These are phyloP conservation scores for Strongylocentrotus purpuratus DNA, from an alignment of 35 echinoderm and acorn worm species.

Conservation along the genomic window DNA sequence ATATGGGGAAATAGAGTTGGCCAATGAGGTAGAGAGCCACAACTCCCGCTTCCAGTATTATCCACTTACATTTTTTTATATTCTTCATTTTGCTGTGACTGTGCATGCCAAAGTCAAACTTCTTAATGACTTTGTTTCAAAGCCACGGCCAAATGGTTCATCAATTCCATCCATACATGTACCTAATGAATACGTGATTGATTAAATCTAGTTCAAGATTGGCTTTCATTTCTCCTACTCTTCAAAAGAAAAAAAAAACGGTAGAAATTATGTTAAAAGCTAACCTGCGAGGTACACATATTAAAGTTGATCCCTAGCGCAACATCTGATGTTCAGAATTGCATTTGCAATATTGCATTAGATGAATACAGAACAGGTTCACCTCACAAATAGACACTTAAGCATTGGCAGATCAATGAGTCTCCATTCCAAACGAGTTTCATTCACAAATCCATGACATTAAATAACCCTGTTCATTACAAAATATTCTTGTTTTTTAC, in stretches of 20 bases:
- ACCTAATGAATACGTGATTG: not conserved
- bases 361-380: not conserved
- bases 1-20: not conserved
- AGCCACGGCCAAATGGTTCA: not conserved
- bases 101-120: not conserved
- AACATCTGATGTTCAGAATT: not conserved
- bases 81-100: not conserved
- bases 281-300: not conserved
- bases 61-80: not conserved
- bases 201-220: not conserved
- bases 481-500: not conserved
- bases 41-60: not conserved
- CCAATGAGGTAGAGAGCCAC: not conserved
- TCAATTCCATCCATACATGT: not conserved
- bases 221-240: not conserved
- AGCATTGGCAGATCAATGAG: not conserved
- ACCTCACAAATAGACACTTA: conserved; percentile 5
- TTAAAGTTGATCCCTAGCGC: not conserved
- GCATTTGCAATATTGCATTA: conserved; percentile 18
- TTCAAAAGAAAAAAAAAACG: not conserved
- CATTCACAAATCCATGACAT: conserved; percentile 17
- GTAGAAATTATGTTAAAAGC: not conserved
- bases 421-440: not conserved
- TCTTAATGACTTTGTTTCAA: conserved; percentile 13
- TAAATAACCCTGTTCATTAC: not conserved